Conservation (phyloP, 2,888 invertebrate genomes). For the Noctua janthina region DNA sequence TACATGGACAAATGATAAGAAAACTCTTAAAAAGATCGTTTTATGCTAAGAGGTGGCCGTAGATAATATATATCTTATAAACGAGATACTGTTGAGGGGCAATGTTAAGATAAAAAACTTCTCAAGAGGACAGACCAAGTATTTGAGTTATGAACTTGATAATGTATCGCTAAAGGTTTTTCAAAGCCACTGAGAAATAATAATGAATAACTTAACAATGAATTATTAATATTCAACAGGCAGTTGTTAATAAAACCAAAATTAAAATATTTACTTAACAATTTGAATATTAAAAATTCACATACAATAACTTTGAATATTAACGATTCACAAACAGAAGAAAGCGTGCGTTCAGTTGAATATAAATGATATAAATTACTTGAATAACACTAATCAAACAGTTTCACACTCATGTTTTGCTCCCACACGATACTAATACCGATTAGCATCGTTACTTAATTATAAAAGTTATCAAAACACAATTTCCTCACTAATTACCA, state of each 20-base stretch:
- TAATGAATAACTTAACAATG: slow-evolving; percentile 19
- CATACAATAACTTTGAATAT: not conserved
- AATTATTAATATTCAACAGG: slow-evolving; percentile 4
- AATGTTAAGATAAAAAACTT: slow-evolving; percentile 52
- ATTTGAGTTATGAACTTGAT: slow-evolving; percentile 49
- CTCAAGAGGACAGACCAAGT: slow-evolving; percentile 22
- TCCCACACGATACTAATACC: slow-evolving; percentile 6
- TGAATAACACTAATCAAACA: slow-evolving; percentile 23
- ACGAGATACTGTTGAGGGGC: slow-evolving; percentile 48
- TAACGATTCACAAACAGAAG: not conserved
- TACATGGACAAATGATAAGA: slow-evolving; percentile 58
- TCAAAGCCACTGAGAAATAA: slow-evolving; percentile 11
- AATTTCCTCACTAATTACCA: slow-evolving; percentile 56
- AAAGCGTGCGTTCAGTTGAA: slow-evolving; percentile 8
- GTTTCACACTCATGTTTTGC: slow-evolving; percentile 14
- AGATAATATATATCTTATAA: slow-evolving; percentile 42
- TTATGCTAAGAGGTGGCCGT: slow-evolving; percentile 33
- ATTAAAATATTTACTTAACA: slow-evolving; percentile 20
- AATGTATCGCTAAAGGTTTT: slow-evolving; percentile 20
- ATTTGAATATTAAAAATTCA: not conserved
- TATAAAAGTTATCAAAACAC: slow-evolving; percentile 49
- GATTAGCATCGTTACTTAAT: slow-evolving; percentile 31
- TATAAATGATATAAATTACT: slow-evolving; percentile 9
- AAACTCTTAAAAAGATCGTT: slow-evolving; percentile 47
- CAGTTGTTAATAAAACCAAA: slow-evolving; percentile 4